Percentiles rank a stretch among this genome's conserved stretches.
These are phyloP conservation scores for Megalops atlanticus DNA, from an alignment of 2,113 vertebrate genomes.

Conservation along the genomic window DNA sequence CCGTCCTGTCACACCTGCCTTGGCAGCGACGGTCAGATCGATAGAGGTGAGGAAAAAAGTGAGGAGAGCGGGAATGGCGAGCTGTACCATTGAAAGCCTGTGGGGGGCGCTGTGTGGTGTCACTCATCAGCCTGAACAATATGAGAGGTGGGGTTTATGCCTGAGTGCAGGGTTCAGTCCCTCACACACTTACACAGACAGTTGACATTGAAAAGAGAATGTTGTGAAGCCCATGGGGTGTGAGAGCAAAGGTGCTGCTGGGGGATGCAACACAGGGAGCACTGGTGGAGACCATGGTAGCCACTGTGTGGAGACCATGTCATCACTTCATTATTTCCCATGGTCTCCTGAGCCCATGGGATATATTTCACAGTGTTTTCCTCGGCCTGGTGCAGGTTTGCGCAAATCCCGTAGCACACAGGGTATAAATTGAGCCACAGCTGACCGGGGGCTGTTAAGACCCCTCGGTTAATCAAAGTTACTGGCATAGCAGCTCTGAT, in stretches of 20 bases:
- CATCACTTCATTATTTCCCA: constrained; percentile 42
- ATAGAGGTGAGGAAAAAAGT: background rate
- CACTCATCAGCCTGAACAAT: background rate
- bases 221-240: too few relatives aligned
- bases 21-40: background rate
- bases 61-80: background rate
- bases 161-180: too few relatives aligned
- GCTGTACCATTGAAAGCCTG: background rate
- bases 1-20: background rate
- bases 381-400: background rate
- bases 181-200: background rate
- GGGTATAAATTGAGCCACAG: constrained; percentile 32
- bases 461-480: constrained; percentile 49
- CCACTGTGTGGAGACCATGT: constrained; percentile 18
- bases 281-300: too few relatives aligned
- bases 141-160: background rate
- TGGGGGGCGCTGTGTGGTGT: background rate
- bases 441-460: constrained; percentile 43
- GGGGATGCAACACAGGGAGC: background rate
- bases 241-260: background rate
- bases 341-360: background rate
- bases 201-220: background rate
- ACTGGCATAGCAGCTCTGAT: constrained; percentile 30
- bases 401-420: constrained; percentile 15
- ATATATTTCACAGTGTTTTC: constrained; percentile 41